Evolutionary conservation across 2,113 vertebrate species (phyloP).

Genomic region (Lipophrys pholis): DNA sequence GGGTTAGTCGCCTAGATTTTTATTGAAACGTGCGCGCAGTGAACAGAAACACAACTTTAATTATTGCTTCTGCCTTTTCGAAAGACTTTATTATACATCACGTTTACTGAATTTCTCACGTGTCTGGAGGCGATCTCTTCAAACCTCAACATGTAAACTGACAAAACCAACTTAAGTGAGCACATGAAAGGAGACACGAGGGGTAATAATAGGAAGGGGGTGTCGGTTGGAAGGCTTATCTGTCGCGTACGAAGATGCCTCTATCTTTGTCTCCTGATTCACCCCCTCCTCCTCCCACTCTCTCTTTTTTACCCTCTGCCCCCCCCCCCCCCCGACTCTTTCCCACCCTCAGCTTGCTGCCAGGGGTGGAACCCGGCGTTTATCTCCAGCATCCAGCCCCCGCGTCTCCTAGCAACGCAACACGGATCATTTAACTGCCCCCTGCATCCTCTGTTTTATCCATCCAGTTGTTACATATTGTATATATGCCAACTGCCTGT

Average conservation of each 20-base stretch:
- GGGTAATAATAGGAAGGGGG: conserved; percentile 3
- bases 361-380: conserved; percentile 75
- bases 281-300: conserved; percentile 17
- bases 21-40: too few relatives aligned
- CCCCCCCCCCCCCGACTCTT: conserved; percentile 28
- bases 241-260: conserved; percentile 40
- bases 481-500: conserved; percentile 40
- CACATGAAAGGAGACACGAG: not conserved
- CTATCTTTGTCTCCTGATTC: conserved; percentile 42
- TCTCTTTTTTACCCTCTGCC: conserved; percentile 28
- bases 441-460: conserved; percentile 59
- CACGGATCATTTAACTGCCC: conserved; percentile 80
- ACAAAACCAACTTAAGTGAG: conserved; percentile 15
- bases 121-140: not conserved
- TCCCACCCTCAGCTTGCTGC: conserved; percentile 47
- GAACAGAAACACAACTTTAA: too few relatives aligned
- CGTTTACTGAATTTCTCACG: too few relatives aligned
- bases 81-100: too few relatives aligned
- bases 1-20: too few relatives aligned
- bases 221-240: conserved; percentile 42
- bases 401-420: conserved; percentile 84
- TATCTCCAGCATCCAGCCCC: conserved; percentile 83
- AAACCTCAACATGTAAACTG: not conserved
- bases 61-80: too few relatives aligned
- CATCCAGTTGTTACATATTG: conserved; percentile 33